phyloP scores from a whole-genome alignment of 2,797 vertebrate genomes.

The Erpetoichthys calabaricus region DNA sequence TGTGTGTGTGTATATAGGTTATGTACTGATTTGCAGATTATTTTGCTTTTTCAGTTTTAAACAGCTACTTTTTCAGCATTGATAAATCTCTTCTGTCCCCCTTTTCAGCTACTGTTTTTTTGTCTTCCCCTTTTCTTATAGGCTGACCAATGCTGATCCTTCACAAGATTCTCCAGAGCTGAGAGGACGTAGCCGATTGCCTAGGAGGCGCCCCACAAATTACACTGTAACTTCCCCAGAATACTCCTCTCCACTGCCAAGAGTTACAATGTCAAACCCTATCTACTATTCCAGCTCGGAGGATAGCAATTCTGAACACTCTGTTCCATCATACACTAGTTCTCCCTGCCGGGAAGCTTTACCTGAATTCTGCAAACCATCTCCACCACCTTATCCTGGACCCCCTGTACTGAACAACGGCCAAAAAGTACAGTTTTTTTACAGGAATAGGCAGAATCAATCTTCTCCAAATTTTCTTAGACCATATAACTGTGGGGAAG shows the following conservation, averaged over 20 bases:
- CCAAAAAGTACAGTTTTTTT: slow-evolving; percentile 10
- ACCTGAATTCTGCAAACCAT: slow-evolving; percentile 27
- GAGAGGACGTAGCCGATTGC: slow-evolving; percentile 43
- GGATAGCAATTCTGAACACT: slow-evolving; percentile 65
- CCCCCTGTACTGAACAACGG: slow-evolving; percentile 27
- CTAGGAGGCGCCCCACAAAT: slow-evolving; percentile 59
- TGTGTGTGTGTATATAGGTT: too few relatives aligned
- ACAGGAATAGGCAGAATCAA: slow-evolving; percentile 25
- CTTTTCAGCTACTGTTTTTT: slow-evolving; percentile 1
- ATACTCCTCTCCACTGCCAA: slow-evolving; percentile 23
- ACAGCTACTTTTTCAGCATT: too few relatives aligned
- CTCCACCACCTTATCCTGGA: slow-evolving; percentile 23
- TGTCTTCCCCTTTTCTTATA: slow-evolving; percentile 23
- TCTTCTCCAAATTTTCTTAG: slow-evolving; percentile 25
- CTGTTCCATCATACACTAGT: slow-evolving; percentile 51
- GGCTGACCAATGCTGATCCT: slow-evolving; percentile 46
- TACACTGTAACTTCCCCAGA: slow-evolving; percentile 44
- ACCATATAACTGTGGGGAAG: not conserved
- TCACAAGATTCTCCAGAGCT: slow-evolving; percentile 36
- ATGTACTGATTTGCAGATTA: too few relatives aligned
- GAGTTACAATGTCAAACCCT: slow-evolving; percentile 22
- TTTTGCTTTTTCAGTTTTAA: too few relatives aligned
- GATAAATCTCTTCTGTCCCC: too few relatives aligned
- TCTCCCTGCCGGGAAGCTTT: slow-evolving; percentile 41
- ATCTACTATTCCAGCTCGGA: slow-evolving; percentile 53